These are phyloP conservation scores for Columba janthina DNA, from an alignment of 2,113 vertebrate genomes.

Conservation along the genomic window DNA sequence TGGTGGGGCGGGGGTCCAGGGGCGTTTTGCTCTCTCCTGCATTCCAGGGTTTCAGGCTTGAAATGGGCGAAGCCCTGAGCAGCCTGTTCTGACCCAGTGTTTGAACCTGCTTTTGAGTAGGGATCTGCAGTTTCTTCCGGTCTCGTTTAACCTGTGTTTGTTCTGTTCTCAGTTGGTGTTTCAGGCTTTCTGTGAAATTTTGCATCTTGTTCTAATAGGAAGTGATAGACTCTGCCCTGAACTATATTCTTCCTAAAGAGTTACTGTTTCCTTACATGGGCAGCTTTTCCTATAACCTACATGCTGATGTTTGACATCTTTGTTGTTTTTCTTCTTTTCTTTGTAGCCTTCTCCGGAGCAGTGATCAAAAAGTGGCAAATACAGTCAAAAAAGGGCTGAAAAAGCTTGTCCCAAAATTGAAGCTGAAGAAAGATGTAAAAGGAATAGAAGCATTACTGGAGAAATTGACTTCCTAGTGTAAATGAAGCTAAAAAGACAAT, in stretches of 20 bases:
- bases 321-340: neutral
- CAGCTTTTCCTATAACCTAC: neutral
- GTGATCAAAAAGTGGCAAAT: conserved; percentile 75
- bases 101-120: neutral
- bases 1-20: too few relatives aligned
- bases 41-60: neutral
- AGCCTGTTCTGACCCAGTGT: neutral
- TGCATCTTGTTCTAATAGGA: neutral
- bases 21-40: neutral
- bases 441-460: conserved; percentile 86
- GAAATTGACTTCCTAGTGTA: conserved; percentile 78
- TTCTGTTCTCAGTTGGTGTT: neutral
- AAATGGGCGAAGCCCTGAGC: neutral
- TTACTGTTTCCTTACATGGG: neutral
- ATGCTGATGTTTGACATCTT: neutral
- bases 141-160: neutral
- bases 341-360: conserved; percentile 87
- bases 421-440: conserved; percentile 76
- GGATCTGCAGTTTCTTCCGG: neutral
- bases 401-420: conserved; percentile 78
- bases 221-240: neutral
- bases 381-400: conserved; percentile 82
- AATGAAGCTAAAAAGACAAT: neutral
- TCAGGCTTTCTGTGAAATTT: neutral
- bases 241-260: neutral